phyloP scores from a whole-genome alignment of 2,797 vertebrate genomes.

The Gymnothorax reevesii region DNA sequence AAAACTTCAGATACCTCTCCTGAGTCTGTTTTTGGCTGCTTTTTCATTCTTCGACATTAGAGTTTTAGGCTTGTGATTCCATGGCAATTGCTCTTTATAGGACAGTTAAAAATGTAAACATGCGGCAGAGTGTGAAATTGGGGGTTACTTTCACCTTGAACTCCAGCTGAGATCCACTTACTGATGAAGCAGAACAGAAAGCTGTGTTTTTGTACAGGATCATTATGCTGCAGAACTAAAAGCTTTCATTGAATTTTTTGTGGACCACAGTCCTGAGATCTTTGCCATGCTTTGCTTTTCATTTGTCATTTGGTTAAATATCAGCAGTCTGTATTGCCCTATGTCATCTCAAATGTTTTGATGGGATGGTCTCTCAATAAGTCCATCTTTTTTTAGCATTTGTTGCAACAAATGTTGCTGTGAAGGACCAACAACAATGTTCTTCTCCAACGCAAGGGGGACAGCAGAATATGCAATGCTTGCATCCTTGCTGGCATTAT shows the following conservation, averaged over 20 bases:
- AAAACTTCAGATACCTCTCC: slow-evolving; percentile 14
- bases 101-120: slow-evolving; percentile 61
- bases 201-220: slow-evolving; percentile 42
- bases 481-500: slow-evolving; percentile 43
- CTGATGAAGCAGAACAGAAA: slow-evolving; percentile 49
- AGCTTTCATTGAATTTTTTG: slow-evolving; percentile 49
- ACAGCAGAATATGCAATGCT: slow-evolving; percentile 38
- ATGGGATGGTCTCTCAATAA: slow-evolving; percentile 30
- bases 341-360: slow-evolving; percentile 46
- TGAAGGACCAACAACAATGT: slow-evolving; percentile 41
- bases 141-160: slow-evolving; percentile 50
- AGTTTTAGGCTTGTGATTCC: slow-evolving; percentile 20
- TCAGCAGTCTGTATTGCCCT: slow-evolving; percentile 52
- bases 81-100: slow-evolving; percentile 51
- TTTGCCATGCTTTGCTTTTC: slow-evolving; percentile 45
- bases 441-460: slow-evolving; percentile 48
- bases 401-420: slow-evolving; percentile 37
- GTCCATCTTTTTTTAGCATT: slow-evolving; percentile 43
- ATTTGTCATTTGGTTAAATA: slow-evolving; percentile 51
- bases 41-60: background rate
- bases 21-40: slow-evolving; percentile 40
- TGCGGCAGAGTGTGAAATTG: slow-evolving; percentile 72
- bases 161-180: slow-evolving; percentile 45
- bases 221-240: slow-evolving; percentile 48
- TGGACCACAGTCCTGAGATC: slow-evolving; percentile 46